Conservation (phyloP, 2,113 vertebrate species). For the Dicrurus megarhynchus region DNA sequence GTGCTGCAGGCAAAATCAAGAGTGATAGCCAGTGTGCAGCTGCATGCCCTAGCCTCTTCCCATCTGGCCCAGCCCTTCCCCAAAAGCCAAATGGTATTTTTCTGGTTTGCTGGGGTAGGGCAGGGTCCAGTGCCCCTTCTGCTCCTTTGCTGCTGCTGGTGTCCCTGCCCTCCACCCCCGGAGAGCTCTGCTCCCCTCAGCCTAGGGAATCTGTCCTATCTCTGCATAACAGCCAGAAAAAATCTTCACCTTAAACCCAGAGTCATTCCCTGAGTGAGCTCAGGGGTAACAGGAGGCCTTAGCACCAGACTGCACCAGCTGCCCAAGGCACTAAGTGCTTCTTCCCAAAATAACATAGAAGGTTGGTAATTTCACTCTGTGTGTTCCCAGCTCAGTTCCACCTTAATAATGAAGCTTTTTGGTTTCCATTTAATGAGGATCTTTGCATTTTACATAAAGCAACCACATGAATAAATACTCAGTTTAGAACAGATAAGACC, state of each 20-base stretch:
- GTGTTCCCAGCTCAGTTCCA: neutral
- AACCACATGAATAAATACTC: conserved; percentile 22
- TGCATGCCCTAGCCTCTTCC: neutral
- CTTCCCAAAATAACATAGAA: neutral
- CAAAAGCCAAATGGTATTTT: neutral
- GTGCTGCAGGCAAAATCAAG: neutral
- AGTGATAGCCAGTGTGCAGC: neutral
- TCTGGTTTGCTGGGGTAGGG: neutral
- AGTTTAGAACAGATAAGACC: conserved; percentile 26
- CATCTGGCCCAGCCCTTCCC: neutral
- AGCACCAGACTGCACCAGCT: neutral
- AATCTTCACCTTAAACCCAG: neutral
- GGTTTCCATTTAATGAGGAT: conserved; percentile 20
- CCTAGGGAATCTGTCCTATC: neutral
- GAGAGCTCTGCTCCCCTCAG: neutral
- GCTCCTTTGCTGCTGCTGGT: neutral
- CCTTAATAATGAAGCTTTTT: neutral
- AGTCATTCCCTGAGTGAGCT: neutral
- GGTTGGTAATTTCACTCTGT: neutral
- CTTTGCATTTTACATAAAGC: conserved; percentile 40
- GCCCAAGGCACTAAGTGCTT: neutral
- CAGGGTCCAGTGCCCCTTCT: neutral
- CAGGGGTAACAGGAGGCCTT: neutral
- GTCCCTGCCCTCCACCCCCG: accelerated
- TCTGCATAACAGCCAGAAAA: neutral